Evolutionary conservation across 2,888 invertebrate species (phyloP).

Genomic region (Caenorhabditis virilis): DNA sequence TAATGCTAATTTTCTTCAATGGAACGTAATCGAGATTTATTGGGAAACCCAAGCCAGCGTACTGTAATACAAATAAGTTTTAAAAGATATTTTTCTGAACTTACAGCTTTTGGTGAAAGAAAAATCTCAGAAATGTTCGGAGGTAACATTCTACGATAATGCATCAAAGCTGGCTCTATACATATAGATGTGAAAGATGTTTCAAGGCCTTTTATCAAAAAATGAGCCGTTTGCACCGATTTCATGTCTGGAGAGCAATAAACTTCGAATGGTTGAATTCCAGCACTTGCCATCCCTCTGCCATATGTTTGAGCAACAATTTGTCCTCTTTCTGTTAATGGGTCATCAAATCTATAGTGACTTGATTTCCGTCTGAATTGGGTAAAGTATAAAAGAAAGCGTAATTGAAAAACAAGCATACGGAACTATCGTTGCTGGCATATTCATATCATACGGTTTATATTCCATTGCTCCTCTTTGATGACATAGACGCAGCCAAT

Average conservation of each 20-base stretch:
- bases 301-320: constrained; percentile 38
- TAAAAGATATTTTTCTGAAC: not conserved
- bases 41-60: constrained; percentile 26
- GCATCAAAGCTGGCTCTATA: constrained; percentile 28
- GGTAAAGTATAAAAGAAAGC: not conserved
- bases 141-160: constrained; percentile 27
- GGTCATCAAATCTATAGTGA: constrained; percentile 32
- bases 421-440: constrained; percentile 24
- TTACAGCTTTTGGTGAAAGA: constrained; percentile 19
- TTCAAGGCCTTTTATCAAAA: constrained; percentile 26
- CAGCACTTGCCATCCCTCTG: constrained; percentile 10
- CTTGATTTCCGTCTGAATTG: constrained; percentile 6
- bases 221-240: constrained; percentile 28
- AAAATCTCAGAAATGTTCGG: constrained; percentile 19
- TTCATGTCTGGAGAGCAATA: constrained; percentile 36
- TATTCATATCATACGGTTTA: constrained; percentile 38
- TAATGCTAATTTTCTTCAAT: not conserved
- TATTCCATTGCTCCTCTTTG: constrained; percentile 24
- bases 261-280: constrained; percentile 20
- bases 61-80: constrained; percentile 14
- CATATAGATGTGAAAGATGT: constrained; percentile 31
- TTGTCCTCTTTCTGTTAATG: constrained; percentile 34
- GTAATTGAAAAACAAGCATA: no score
- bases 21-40: constrained; percentile 32
- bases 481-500: constrained; percentile 33